These are phyloP conservation scores for Decapterus maruadsi DNA, from an alignment of 2,797 vertebrate genomes.

Conservation along the genomic window DNA sequence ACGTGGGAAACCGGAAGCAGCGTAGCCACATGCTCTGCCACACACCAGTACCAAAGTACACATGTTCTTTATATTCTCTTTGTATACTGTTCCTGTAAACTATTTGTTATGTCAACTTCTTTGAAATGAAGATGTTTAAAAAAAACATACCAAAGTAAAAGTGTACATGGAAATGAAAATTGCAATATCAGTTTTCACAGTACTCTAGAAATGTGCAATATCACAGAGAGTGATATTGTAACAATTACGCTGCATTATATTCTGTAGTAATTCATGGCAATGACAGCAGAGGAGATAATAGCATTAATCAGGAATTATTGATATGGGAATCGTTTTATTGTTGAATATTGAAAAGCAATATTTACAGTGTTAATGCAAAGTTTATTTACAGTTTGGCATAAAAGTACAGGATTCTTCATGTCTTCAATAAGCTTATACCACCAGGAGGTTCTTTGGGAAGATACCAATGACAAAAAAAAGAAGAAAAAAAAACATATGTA, in stretches of 20 bases:
- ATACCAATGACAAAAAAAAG: neutral
- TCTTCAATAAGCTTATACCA: conserved; percentile 1
- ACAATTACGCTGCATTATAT: neutral
- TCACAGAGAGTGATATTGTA: neutral
- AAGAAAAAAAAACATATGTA: neutral
- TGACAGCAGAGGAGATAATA: neutral
- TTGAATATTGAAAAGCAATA: conserved; percentile 25
- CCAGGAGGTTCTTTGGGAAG: neutral
- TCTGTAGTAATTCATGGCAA: too few relatives aligned
- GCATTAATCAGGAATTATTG: neutral
- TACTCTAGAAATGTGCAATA: neutral
- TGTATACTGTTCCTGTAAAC: too few relatives aligned
- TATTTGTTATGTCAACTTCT: too few relatives aligned
- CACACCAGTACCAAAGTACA: neutral
- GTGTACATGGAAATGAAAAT: neutral
- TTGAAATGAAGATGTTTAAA: too few relatives aligned
- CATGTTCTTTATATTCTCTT: too few relatives aligned
- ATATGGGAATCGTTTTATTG: conserved; percentile 42
- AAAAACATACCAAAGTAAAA: neutral
- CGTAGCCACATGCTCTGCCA: too few relatives aligned
- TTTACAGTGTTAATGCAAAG: conserved; percentile 58
- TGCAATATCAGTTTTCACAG: neutral
- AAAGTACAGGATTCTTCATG: neutral
- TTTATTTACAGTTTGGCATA: conserved; percentile 72
- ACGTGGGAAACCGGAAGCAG: rapidly evolving